A percentile compares a stretch with the other conserved stretches of the same genome.
These are phyloP conservation scores for Periophthalmus modestus DNA, from an alignment of 2,113 vertebrate species.

Conservation along the genomic window DNA sequence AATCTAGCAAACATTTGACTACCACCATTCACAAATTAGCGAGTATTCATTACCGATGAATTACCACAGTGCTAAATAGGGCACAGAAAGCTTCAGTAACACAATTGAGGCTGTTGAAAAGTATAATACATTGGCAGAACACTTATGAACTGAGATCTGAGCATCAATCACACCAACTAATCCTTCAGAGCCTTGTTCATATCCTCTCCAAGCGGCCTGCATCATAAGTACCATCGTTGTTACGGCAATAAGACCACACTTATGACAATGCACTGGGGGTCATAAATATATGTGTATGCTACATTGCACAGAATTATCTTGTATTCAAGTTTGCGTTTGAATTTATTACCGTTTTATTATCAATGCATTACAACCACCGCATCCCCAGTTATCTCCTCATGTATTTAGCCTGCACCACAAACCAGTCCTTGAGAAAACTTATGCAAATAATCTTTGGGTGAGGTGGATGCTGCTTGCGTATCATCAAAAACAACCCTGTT, in stretches of 20 bases:
- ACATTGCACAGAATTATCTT: neutral
- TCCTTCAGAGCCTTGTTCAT: slow-evolving; percentile 37
- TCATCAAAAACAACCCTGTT: neutral
- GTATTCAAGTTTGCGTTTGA: slow-evolving; percentile 30
- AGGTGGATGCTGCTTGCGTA: slow-evolving; percentile 20
- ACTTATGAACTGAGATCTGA: slow-evolving; percentile 18
- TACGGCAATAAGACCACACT: slow-evolving; percentile 23
- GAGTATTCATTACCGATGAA: neutral
- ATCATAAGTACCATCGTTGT: slow-evolving; percentile 25
- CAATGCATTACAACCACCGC: slow-evolving; percentile 20
- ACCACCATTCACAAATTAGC: too few relatives aligned
- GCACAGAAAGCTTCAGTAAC: neutral
- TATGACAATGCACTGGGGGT: slow-evolving; percentile 16
- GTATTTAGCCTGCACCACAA: slow-evolving; percentile 62
- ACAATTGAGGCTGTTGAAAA: slow-evolving; percentile 3
- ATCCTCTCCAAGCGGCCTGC: slow-evolving; percentile 19
- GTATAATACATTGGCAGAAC: slow-evolving; percentile 19
- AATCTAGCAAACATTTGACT: too few relatives aligned
- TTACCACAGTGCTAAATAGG: neutral
- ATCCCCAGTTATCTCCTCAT: slow-evolving; percentile 53
- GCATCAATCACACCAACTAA: slow-evolving; percentile 46
- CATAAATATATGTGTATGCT: slow-evolving; percentile 1
- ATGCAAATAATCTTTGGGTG: slow-evolving; percentile 53
- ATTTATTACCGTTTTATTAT: slow-evolving; percentile 38
- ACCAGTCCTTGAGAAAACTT: slow-evolving; percentile 61